Base-by-base conservation (phyloP, 2,797 vertebrate species). In the Hypotaenidia philippensis region DNA sequence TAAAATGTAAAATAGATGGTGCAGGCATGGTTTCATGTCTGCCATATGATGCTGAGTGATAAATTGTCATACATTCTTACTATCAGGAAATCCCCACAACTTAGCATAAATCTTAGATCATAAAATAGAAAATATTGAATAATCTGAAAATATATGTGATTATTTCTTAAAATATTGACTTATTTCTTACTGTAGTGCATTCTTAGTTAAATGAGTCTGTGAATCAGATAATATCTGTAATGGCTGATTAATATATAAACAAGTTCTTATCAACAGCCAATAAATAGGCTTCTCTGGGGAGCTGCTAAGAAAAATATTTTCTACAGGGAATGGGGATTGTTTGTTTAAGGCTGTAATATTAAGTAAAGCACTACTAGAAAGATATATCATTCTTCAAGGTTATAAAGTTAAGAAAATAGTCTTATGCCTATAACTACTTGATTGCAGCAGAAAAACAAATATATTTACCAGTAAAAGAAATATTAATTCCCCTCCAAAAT, bases 401-500 rank as follows among this genome's bases (percentile, higher is more conserved):
- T 91, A 61, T 59, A 88, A 97, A 97, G 93, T 97, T 96, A 92
- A 90, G 89, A 83, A 95, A 97, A 90, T 23, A 85, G 19, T 74
- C n/a, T 72, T 87, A 49, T 40, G 50, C 47, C n/a, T 41, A 69
- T 47, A 87, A 59, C 23, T 47, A 59, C 47, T 65, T 92, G 75
- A 83, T 70, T 90, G 55, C 41, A 91, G 56, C 64, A 94, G 90
- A 93, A 97, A 96, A 93, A 70, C 77, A 95, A 95, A 96, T 95
- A 83, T 55, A 96, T 94, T 96, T 93, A 94, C 90, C 64, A 89
- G 89, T 65, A 97, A 97, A 96, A 93, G 93, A 97, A 96, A 87
- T 66, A 93, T 92, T 76, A 85, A 93, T 97, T 97, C 89, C 56
- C 11, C 25, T 77, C 59, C 47, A 91, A 97, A 97, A 96, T 93